Conservation (phyloP, 2,888 invertebrate species). For the Agrochola litura region DNA sequence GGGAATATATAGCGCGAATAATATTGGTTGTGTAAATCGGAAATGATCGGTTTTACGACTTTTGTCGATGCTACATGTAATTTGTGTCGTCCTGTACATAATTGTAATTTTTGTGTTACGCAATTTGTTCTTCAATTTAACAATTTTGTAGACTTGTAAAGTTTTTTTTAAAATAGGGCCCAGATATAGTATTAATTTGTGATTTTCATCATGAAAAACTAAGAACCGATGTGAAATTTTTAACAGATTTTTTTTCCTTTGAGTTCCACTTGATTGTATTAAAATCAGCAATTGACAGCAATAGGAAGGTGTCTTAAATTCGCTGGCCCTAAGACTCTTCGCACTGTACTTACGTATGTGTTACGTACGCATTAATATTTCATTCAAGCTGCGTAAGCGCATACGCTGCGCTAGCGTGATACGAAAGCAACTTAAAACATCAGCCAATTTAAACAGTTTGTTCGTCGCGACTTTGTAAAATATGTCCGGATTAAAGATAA, state of each 20-base stretch:
- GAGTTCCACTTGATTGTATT: not conserved
- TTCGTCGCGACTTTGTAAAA: conserved; percentile 23
- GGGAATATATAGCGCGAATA: no score
- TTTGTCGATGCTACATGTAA: no score
- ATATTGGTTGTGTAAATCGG: no score
- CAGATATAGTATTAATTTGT: not conserved
- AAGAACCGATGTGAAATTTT: not conserved
- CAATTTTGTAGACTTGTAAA: no score
- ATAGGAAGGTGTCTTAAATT: not conserved
- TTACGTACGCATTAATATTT: not conserved
- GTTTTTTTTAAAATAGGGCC: no score
- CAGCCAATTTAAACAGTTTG: not conserved
- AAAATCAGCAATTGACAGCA: no score
- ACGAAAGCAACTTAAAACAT: not conserved
- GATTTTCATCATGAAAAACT: not conserved
- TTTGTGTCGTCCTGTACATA: no score
- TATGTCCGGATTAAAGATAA: conserved; percentile 40
- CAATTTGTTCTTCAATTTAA: no score
- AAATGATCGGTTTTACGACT: no score
- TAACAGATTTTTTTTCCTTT: not conserved
- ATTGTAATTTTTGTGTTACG: no score
- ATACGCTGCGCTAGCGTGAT: not conserved
- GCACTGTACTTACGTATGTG: not conserved
- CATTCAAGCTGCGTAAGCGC: not conserved
- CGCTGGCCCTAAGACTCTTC: not conserved